Conservation (phyloP, 1,140 invertebrate genomes). For the Caerostris darwini region DNA sequence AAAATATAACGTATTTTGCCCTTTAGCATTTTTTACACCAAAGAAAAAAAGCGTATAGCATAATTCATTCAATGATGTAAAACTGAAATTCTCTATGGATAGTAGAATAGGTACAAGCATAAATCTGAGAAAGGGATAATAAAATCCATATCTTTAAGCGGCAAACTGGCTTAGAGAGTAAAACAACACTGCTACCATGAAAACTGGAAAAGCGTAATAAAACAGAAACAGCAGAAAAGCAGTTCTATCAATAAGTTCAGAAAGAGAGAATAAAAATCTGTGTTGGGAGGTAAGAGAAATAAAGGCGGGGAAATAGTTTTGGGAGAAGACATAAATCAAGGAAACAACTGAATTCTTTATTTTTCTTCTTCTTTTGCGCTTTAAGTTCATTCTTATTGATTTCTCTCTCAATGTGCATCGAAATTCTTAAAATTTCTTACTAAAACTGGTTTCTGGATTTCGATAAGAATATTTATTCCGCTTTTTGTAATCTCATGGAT, state of each 20-base stretch:
- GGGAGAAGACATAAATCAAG: too few species aligned
- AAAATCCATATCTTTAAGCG: too few species aligned
- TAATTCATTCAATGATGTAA: too few species aligned
- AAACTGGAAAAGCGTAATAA: neutral
- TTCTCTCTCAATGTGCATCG: neutral
- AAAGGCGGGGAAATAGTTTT: neutral
- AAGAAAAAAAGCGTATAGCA: too few species aligned
- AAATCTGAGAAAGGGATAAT: too few species aligned
- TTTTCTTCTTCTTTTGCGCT: neutral
- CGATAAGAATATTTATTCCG: too few species aligned
- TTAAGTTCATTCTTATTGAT: slow-evolving; percentile 3
- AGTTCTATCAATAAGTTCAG: neutral
- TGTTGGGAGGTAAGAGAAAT: neutral
- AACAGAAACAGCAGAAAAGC: too few species aligned
- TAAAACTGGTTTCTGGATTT: neutral
- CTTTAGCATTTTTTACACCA: too few species aligned
- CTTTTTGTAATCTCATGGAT: too few species aligned
- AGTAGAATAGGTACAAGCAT: neutral
- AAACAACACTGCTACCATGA: neutral
- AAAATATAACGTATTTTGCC: too few species aligned
- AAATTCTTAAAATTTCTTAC: neutral
- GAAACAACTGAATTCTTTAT: neutral
- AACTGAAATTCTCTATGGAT: neutral
- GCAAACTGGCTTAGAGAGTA: too few species aligned
- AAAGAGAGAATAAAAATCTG: neutral